phyloP scores from a whole-genome alignment of 2,113 vertebrate species.

The Egretta garzetta region DNA sequence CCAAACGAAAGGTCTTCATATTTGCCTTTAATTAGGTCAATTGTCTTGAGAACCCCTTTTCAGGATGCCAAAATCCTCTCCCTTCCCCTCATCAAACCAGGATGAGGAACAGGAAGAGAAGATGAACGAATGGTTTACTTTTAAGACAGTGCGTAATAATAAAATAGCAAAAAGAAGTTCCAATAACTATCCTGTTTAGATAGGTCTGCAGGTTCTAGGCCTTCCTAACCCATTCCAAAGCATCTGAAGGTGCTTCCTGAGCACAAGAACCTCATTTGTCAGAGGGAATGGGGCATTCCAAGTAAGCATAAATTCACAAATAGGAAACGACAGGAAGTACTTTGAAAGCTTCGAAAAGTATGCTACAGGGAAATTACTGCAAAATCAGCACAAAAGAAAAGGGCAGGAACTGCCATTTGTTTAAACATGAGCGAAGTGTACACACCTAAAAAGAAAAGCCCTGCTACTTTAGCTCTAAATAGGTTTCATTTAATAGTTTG shows the following conservation, averaged over 20 bases:
- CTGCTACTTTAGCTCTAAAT: background rate
- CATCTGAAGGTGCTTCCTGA: background rate
- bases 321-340: background rate
- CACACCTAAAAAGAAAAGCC: background rate
- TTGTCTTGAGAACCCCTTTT: background rate
- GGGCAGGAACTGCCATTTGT: background rate
- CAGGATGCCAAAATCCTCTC: background rate
- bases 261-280: background rate
- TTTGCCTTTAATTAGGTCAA: background rate
- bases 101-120: background rate
- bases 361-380: background rate
- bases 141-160: background rate
- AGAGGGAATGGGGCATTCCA: background rate
- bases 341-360: background rate
- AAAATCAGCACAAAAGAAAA: slow-evolving; percentile 1
- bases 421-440: background rate
- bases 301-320: background rate
- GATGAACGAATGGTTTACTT: background rate
- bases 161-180: background rate
- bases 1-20: background rate
- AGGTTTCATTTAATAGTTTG: background rate
- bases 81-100: background rate
- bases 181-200: background rate
- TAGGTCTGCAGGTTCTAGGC: background rate
- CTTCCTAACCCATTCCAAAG: background rate